These are phyloP conservation scores for Limnothrissa miodon DNA, from an alignment of 2,113 vertebrate genomes.

Conservation along the genomic window DNA sequence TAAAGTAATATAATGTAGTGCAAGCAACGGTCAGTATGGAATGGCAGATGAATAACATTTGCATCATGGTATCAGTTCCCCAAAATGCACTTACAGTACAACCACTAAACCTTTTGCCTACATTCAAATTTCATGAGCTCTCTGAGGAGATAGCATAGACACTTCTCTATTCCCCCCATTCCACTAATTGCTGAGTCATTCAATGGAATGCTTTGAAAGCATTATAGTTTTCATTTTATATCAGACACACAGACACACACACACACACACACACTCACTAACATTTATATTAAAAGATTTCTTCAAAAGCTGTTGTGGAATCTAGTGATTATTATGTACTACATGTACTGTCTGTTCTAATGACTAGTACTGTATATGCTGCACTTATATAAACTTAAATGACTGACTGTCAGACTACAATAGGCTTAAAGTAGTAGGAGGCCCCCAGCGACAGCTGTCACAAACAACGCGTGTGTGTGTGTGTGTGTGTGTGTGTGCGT, in stretches of 20 bases:
- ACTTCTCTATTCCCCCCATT: background rate
- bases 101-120: background rate
- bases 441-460: background rate
- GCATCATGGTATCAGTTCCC: background rate
- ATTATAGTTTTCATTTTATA: too few relatives aligned
- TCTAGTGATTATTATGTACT: background rate
- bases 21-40: too few relatives aligned
- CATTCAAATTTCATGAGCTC: background rate
- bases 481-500: background rate
- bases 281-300: background rate
- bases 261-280: background rate
- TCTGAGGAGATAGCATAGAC: background rate
- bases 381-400: too few relatives aligned
- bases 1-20: background rate
- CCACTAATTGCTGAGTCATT: background rate
- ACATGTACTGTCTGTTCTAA: too few relatives aligned
- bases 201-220: background rate
- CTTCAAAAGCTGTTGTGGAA: background rate
- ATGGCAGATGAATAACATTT: background rate
- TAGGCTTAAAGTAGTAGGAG: background rate
- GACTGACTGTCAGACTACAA: background rate
- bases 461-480: background rate
- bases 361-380: background rate
- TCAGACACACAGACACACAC: background rate
- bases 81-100: background rate